Evolutionary conservation across 35 echinoderm and acorn worm genomes (phyloP).

Genomic region (Stichopus chloronotus): DNA sequence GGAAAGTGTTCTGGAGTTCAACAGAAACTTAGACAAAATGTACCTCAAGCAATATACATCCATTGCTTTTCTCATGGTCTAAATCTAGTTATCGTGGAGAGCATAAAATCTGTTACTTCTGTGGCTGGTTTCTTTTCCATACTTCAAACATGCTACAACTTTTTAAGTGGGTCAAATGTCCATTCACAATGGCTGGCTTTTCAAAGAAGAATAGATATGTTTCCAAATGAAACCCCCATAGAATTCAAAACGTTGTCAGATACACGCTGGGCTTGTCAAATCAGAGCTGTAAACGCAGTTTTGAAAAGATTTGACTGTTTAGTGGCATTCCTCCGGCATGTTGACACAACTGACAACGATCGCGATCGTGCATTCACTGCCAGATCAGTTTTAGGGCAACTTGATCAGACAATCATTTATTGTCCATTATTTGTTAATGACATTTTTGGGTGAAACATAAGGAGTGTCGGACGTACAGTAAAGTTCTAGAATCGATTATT

Average conservation of each 20-base stretch:
- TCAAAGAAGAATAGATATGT: constrained; percentile 34
- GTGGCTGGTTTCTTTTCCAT: constrained; percentile 55
- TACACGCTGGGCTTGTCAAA: constrained; percentile 65
- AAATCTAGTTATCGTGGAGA: constrained; percentile 57
- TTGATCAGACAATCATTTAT: constrained; percentile 50
- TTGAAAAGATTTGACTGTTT: constrained; percentile 64
- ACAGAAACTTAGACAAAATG: constrained; percentile 36
- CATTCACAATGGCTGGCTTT: constrained; percentile 27
- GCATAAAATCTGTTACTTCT: constrained; percentile 42
- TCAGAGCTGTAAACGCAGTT: constrained; percentile 56
- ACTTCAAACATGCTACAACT: constrained; percentile 53
- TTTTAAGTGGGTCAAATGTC: constrained; percentile 47
- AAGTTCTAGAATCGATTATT: constrained; percentile 37
- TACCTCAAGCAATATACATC: constrained; percentile 65
- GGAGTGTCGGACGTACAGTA: constrained; percentile 49
- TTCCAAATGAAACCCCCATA: constrained; percentile 35
- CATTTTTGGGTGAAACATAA: constrained; percentile 46
- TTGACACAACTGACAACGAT: constrained; percentile 56
- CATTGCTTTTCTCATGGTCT: constrained; percentile 70
- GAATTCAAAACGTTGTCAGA: constrained; percentile 68
- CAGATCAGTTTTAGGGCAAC: constrained; percentile 46
- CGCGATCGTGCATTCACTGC: constrained; percentile 54
- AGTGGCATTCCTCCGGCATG: constrained; percentile 50
- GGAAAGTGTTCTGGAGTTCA: constrained; percentile 53
- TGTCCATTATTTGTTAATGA: constrained; percentile 32